A percentile compares a stretch with the other conserved stretches of the same genome.
Evolutionary conservation across 2,888 invertebrate species (phyloP).

Genomic region (Thymelicus sylvestris): DNA sequence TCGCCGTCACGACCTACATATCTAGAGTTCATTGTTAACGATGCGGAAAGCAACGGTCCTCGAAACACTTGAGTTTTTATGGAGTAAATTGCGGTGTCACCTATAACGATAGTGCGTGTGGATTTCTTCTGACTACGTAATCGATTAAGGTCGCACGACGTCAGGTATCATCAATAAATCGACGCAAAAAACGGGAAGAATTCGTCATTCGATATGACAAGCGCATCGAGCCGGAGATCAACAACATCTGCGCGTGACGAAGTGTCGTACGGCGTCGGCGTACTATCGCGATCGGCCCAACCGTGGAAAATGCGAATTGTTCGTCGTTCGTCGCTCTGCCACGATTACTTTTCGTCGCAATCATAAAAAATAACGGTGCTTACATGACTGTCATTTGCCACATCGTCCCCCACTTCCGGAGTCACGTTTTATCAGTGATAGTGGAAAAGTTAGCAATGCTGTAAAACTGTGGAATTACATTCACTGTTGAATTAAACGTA

Average conservation of each 20-base stretch:
- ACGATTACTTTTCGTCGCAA: constrained; percentile 47
- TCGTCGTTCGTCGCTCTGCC: constrained; percentile 39
- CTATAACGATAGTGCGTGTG: constrained; percentile 9
- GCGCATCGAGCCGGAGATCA: constrained; percentile 50
- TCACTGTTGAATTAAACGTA: not conserved
- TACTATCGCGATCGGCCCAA: constrained; percentile 44
- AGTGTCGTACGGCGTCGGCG: constrained; percentile 51
- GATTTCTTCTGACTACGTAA: constrained; percentile 44
- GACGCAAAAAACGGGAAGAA: constrained; percentile 50
- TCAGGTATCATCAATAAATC: constrained; percentile 38
- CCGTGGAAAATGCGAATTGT: constrained; percentile 68
- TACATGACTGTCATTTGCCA: constrained; percentile 48
- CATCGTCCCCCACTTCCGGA: constrained; percentile 41
- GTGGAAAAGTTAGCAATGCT: constrained; percentile 15
- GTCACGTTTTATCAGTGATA: constrained; percentile 30
- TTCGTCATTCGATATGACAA: constrained; percentile 55
- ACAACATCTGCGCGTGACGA: constrained; percentile 57
- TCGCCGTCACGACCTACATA: constrained; percentile 78
- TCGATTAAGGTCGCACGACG: constrained; percentile 59
- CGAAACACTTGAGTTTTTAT: constrained; percentile 23
- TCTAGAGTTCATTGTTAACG: constrained; percentile 73
- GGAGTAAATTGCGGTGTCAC: not conserved
- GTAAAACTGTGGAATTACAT: constrained; percentile 16
- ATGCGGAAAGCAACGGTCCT: constrained; percentile 43
- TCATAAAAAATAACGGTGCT: constrained; percentile 66